Evolutionary conservation across 2,888 invertebrate genomes (phyloP).

Genomic region (Nebria salina): DNA sequence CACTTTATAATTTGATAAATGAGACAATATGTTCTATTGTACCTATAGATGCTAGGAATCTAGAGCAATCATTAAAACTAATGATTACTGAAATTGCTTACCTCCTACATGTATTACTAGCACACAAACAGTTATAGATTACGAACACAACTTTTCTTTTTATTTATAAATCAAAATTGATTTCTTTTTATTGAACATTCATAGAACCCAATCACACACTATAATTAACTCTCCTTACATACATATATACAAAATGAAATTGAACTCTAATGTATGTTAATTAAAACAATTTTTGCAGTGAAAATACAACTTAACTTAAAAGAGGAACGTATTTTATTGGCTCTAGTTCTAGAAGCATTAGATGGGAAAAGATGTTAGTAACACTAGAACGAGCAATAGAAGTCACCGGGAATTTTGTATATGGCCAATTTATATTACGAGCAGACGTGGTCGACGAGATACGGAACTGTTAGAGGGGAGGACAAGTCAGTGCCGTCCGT

Average conservation of each 20-base stretch:
- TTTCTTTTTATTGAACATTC: too few species aligned
- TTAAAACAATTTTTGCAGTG: background rate
- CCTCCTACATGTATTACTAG: background rate
- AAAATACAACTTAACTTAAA: background rate
- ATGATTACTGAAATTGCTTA: background rate
- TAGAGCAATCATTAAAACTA: slow-evolving; percentile 1
- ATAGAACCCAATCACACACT: too few species aligned
- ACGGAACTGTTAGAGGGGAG: too few species aligned
- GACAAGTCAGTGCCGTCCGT: background rate
- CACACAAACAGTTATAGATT: background rate
- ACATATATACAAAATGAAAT: too few species aligned
- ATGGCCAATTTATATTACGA: background rate
- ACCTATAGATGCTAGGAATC: background rate
- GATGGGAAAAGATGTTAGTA: background rate
- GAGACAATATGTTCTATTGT: background rate
- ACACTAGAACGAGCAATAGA: background rate
- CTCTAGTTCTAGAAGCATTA: background rate
- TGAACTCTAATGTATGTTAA: too few species aligned
- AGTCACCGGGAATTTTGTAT: background rate
- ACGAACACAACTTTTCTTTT: background rate
- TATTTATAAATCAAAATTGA: background rate
- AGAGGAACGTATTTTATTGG: too few species aligned
- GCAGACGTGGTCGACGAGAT: background rate
- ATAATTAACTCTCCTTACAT: too few species aligned
- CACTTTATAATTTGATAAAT: background rate